Conservation (phyloP, 1,140 invertebrate species). For the Galleria mellonella region DNA sequence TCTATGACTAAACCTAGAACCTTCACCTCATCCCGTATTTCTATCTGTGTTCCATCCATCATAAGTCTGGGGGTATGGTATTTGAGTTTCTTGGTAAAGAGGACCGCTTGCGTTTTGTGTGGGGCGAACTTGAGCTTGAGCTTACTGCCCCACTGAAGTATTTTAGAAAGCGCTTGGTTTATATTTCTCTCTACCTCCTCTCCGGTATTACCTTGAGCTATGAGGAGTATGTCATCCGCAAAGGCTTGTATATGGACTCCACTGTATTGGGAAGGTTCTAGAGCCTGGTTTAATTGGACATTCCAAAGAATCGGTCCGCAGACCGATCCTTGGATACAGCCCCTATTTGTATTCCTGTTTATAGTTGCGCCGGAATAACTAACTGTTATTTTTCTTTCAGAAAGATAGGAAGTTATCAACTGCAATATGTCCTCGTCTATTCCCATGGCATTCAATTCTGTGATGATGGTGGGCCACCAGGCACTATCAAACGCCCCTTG, state of each 20-base stretch:
- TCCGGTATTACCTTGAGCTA: neutral
- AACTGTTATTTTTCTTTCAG: neutral
- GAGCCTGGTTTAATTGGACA: neutral
- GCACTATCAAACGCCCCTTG: constrained; percentile 8
- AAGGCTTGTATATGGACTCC: neutral
- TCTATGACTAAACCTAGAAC: constrained; percentile 8
- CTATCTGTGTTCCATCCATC: constrained; percentile 6
- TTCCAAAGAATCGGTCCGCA: constrained; percentile 1
- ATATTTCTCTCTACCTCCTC: neutral
- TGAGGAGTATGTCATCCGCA: constrained; percentile 2
- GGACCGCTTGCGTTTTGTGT: neutral
- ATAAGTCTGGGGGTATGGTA: neutral
- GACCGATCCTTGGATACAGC: constrained; percentile 3
- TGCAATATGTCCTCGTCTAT: neutral
- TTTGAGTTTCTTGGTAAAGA: neutral
- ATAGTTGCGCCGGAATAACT: neutral
- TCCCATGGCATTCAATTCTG: neutral
- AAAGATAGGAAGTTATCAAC: neutral
- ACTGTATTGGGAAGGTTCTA: neutral
- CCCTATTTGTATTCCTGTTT: neutral
- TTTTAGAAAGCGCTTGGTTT: neutral
- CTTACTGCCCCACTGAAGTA: neutral
- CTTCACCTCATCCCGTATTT: neutral
- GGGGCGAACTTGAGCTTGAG: constrained; percentile 1
- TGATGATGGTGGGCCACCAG: constrained; percentile 2